These are phyloP conservation scores for Hydropsyche tenuis DNA, from an alignment of 1,140 invertebrate genomes.

Conservation along the genomic window DNA sequence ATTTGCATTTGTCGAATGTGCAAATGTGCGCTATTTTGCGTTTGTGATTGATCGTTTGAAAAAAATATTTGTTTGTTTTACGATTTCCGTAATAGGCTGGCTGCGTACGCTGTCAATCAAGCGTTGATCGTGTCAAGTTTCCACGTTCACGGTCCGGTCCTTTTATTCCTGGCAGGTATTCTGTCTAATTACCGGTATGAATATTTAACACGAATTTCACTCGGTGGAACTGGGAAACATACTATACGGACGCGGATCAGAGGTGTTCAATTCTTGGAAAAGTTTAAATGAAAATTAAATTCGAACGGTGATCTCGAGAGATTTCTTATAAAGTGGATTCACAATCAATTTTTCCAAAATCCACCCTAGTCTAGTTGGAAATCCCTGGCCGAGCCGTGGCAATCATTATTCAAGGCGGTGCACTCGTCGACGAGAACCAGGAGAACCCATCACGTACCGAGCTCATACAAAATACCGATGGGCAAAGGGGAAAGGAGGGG, in stretches of 20 bases:
- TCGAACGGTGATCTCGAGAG: neutral
- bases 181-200: slow-evolving; percentile 48
- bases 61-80: no score
- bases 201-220: slow-evolving; percentile 48
- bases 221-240: slow-evolving; percentile 10
- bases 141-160: neutral
- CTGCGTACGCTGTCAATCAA: slow-evolving; percentile 18
- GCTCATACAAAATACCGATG: slow-evolving; percentile 27
- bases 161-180: slow-evolving; percentile 47
- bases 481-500: slow-evolving; percentile 24
- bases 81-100: no score
- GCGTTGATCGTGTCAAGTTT: neutral
- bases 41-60: no score
- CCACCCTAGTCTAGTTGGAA: neutral
- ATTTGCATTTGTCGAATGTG: no score
- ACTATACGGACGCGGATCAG: neutral
- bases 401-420: slow-evolving; percentile 46
- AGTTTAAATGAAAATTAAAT: no score
- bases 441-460: slow-evolving; percentile 26
- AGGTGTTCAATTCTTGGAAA: neutral
- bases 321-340: neutral
- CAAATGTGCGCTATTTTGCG: no score
- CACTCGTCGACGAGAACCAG: slow-evolving; percentile 1
- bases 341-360: neutral
- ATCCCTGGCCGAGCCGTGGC: neutral